Conservation (phyloP, 2,888 invertebrate species). For the Philereme transversata region DNA sequence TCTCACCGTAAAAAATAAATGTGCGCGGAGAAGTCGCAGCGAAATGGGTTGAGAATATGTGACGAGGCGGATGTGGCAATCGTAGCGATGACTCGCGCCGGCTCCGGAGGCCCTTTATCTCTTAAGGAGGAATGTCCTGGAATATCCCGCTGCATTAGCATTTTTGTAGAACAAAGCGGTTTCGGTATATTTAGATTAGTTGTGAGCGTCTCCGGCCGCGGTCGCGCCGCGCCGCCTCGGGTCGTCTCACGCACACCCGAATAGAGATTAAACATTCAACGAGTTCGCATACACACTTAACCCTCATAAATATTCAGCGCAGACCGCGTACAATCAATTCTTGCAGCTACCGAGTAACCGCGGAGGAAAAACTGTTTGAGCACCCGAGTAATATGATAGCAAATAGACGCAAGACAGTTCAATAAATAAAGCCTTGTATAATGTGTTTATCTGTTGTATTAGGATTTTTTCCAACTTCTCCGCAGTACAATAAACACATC, state of each 20-base stretch:
- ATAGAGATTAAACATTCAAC: slow-evolving; percentile 82
- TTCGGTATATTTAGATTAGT: slow-evolving; percentile 32
- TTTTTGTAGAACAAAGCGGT: slow-evolving; percentile 37
- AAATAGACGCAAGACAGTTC: slow-evolving; percentile 65
- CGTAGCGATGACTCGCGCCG: slow-evolving; percentile 52
- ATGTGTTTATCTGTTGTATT: slow-evolving; percentile 43
- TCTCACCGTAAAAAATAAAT: slow-evolving; percentile 65
- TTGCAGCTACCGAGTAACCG: slow-evolving; percentile 60
- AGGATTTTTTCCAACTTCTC: slow-evolving; percentile 36
- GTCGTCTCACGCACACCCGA: slow-evolving; percentile 51
- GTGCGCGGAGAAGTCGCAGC: slow-evolving; percentile 51
- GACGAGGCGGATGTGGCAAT: slow-evolving; percentile 54
- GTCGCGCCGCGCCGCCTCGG: slow-evolving; percentile 21
- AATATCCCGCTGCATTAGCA: slow-evolving; percentile 42
- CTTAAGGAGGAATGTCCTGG: slow-evolving; percentile 44
- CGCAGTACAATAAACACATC: slow-evolving; percentile 45
- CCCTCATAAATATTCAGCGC: slow-evolving; percentile 81
- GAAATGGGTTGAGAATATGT: slow-evolving; percentile 61
- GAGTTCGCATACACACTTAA: slow-evolving; percentile 81
- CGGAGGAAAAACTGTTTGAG: slow-evolving; percentile 75
- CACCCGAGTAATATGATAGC: slow-evolving; percentile 72
- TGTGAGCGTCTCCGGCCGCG: slow-evolving; percentile 23
- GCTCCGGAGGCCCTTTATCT: slow-evolving; percentile 56
- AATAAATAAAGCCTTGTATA: slow-evolving; percentile 63
- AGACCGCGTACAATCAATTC: slow-evolving; percentile 81